A percentile compares a stretch with the other conserved stretches of the same genome.
These are phyloP conservation scores for Cyanistes caeruleus DNA, from an alignment of 2,113 vertebrate species.

Conservation along the genomic window DNA sequence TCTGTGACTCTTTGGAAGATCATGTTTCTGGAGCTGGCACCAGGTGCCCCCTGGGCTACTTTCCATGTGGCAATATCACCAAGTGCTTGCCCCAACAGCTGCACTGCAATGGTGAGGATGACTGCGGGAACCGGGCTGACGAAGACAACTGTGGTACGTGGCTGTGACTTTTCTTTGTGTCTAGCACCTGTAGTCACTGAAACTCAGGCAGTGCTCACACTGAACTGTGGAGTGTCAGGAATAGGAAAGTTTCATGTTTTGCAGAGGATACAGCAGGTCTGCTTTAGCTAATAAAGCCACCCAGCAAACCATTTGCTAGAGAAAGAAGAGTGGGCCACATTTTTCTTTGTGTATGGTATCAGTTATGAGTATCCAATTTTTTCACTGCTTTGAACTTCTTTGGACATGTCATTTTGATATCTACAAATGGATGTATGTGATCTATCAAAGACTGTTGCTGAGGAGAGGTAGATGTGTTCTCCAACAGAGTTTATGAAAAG, in stretches of 20 bases:
- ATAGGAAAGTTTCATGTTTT: neutral
- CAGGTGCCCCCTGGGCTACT: conserved; percentile 87
- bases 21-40: conserved; percentile 62
- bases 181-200: neutral
- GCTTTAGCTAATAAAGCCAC: neutral
- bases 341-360: neutral
- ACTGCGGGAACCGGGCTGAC: conserved; percentile 91
- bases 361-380: neutral
- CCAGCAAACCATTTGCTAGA: neutral
- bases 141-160: conserved; percentile 94
- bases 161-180: neutral
- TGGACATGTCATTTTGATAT: neutral
- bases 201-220: neutral
- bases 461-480: neutral
- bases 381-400: neutral
- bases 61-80: conserved; percentile 91
- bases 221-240: neutral
- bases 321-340: neutral
- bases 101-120: conserved; percentile 91
- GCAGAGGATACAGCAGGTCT: neutral
- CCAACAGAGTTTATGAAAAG: neutral
- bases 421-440: neutral
- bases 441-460: neutral
- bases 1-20: conserved; percentile 68
- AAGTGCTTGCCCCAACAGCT: conserved; percentile 90